These are phyloP conservation scores for Tetragonula carbonaria DNA, from an alignment of 2,888 invertebrate genomes.

Conservation along the genomic window DNA sequence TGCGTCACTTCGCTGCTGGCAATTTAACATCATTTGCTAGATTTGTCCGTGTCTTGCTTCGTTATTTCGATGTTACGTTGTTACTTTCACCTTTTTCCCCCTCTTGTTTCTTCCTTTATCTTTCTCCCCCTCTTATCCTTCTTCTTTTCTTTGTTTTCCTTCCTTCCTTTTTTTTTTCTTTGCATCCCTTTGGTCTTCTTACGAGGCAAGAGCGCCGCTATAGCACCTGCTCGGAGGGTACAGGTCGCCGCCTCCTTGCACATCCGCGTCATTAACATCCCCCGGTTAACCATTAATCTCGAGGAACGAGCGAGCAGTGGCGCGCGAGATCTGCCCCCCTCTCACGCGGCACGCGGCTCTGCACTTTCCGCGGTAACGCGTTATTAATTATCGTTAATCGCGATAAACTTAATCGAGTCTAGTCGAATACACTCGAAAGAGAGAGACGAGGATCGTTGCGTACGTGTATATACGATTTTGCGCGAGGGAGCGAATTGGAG, in stretches of 20 bases:
- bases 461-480: slow-evolving; percentile 18
- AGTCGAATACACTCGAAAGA: slow-evolving; percentile 58
- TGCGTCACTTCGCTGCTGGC: slow-evolving; percentile 35
- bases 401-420: slow-evolving; percentile 71
- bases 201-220: not conserved
- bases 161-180: not conserved
- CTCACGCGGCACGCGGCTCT: slow-evolving; percentile 18
- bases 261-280: slow-evolving; percentile 56
- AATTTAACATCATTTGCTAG: slow-evolving; percentile 66
- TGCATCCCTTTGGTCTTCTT: not conserved
- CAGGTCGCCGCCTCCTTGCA: not conserved
- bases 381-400: slow-evolving; percentile 72
- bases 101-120: not conserved
- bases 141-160: not conserved
- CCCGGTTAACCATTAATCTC: slow-evolving; percentile 61
- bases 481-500: slow-evolving; percentile 27
- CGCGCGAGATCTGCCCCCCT: slow-evolving; percentile 21
- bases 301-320: slow-evolving; percentile 41
- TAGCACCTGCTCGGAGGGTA: slow-evolving; percentile 7
- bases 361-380: slow-evolving; percentile 62
- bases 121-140: not conserved
- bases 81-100: not conserved
- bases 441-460: not conserved
- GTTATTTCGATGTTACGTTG: slow-evolving; percentile 52
- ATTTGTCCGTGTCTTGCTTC: slow-evolving; percentile 56